Evolutionary conservation across 1,140 invertebrate species (phyloP), one percentile per base, ranked within the genome.

Genomic region (Leptoteleia sp.): DNA sequence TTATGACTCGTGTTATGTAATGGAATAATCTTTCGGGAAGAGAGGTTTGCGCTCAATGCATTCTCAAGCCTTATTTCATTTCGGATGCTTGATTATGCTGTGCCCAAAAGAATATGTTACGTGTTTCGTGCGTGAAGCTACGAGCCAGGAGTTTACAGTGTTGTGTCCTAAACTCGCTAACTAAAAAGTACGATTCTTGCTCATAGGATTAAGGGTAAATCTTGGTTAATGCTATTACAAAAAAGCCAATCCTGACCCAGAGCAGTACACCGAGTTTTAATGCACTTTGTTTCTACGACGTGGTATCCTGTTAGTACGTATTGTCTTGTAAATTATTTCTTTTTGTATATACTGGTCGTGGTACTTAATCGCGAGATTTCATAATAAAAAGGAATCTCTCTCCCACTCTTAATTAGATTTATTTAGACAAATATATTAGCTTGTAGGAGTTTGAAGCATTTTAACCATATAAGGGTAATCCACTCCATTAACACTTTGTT

Each of bases 141-240:
- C 31, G n/a, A 33, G 1, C n/a, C n/a, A 33, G 3, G 12, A 33
- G 5, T 11, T 11, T 33, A 33, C 31, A 35, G 13, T 35, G n/a
- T n/a, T n/a, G n/a, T n/a, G n/a, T n/a, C n/a, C n/a, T n/a, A n/a
- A n/a, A n/a, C 40, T 43, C 4, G 25, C 25, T 13, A 52, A 52
- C 35, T 61, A 61, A 71, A 40, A 19, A 33, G 11, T 1, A 11
- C 45, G 27, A 50, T 65, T 59, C 42, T 59, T 65, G 59, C 17
- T 59, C 27, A 31, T 16, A 17, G 52, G 37, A 75, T 75, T 65
- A 57, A 52, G 31, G 13, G 12, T 50, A 52, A 75, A 59, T 59
- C 52, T 75, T 50, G 12, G 52, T 29, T 75, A 59, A 67, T 50
- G 31, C 61, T 40, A 43, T 61, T 75, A 61, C n/a, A 33, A 57